Base-by-base conservation (phyloP, 2,888 invertebrate species). In the Merodon equestris region DNA sequence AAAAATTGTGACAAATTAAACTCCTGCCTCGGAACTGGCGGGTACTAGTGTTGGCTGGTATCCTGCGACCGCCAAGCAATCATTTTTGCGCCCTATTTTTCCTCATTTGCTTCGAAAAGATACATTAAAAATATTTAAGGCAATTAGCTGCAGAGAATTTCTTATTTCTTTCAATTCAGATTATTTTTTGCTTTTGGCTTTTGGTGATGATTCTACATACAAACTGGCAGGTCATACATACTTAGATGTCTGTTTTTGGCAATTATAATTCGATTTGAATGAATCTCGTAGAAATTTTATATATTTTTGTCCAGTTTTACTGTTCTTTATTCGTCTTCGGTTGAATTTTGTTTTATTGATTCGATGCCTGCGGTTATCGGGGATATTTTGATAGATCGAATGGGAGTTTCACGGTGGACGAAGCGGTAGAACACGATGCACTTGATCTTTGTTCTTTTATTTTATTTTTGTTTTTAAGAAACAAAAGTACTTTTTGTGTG, bases 221-320 rank as follows among this genome's bases (percentile, higher is more conserved):
- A n/a, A n/a, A 36, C 36, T 36, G 36, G 10, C 36, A 9, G 10
- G 10, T 7, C 36, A 36, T 45, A 56, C 27, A 45, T 40, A 56
- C 36, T 47, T 68, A 68, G 50, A 63, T 68, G 64, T 64, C 64
- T 73, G 67, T 57, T 53, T 67, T 79, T 74, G 54, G 79, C 79
- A 79, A 79, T 79, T 79, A 73, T 63, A 79, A 73, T 73, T 74
- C 79, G 64, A 79, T 79, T 79, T 73, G 50, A 68, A 79, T 79
- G 60, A 45, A 53, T 48, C 51, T 27, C 53, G 42, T 19, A 14
- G 70, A 40, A 57, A 56, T 56, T 47, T 58, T 51, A 7, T 18
- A 17, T 34, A 18, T 42, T 19, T 56, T 15, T 47, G 10, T 40
- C n/a, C 10, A n/a, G 9, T 40, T 40, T 40, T 40, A 27, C 27